A percentile compares a stretch with the other conserved stretches of the same genome.
These are phyloP conservation scores for Asteroscopus sphinx DNA, from an alignment of 2,888 invertebrate genomes.

Conservation along the genomic window DNA sequence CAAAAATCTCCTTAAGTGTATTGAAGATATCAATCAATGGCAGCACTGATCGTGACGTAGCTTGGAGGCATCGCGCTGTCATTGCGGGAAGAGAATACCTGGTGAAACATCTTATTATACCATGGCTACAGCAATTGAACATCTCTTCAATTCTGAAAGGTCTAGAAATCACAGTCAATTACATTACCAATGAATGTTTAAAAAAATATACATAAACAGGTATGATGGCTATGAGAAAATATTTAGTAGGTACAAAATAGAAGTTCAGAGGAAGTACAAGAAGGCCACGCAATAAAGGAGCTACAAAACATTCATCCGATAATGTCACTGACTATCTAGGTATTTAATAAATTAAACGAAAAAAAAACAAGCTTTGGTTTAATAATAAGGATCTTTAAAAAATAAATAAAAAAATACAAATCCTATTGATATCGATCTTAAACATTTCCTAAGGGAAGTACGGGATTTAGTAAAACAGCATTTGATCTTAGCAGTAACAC, in stretches of 20 bases:
- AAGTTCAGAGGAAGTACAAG: neutral
- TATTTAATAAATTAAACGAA: slow-evolving; percentile 69
- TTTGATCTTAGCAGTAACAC: slow-evolving; percentile 44
- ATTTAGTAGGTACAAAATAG: neutral
- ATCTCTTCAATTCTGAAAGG: neutral
- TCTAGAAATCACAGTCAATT: slow-evolving; percentile 26
- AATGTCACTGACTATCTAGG: slow-evolving; percentile 28
- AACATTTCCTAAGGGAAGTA: slow-evolving; percentile 38
- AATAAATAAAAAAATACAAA: slow-evolving; percentile 65
- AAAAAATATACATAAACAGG: neutral
- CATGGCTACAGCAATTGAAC: neutral
- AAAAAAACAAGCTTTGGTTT: slow-evolving; percentile 83
- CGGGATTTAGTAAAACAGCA: slow-evolving; percentile 47
- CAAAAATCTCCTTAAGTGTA: too few species aligned
- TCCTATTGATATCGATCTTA: slow-evolving; percentile 46
- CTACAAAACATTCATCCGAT: slow-evolving; percentile 24
- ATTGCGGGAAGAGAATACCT: too few species aligned
- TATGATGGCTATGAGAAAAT: neutral
- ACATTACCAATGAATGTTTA: slow-evolving; percentile 42
- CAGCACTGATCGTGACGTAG: too few species aligned
- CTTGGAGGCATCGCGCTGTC: too few species aligned
- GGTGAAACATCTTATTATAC: too few species aligned
- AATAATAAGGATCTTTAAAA: slow-evolving; percentile 62
- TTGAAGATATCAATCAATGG: too few species aligned
- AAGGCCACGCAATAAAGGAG: neutral